phyloP scores from a whole-genome alignment of 2,113 vertebrate genomes.

The Corythaixoides concolor region DNA sequence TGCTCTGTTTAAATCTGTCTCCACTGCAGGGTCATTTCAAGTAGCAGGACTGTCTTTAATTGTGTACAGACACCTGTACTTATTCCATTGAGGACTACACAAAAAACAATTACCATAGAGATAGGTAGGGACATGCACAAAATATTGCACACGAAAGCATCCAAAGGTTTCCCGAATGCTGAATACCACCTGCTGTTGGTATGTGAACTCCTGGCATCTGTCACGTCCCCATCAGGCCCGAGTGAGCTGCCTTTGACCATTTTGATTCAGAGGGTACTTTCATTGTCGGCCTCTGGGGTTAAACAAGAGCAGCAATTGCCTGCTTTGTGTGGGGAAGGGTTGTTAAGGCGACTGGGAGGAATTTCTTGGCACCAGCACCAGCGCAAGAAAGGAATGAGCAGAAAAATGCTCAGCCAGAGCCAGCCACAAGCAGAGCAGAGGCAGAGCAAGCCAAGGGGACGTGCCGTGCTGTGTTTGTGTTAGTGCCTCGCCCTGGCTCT shows the following conservation, averaged over 20 bases:
- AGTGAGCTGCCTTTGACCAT: background rate
- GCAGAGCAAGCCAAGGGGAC: background rate
- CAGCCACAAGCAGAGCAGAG: background rate
- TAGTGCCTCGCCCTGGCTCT: background rate
- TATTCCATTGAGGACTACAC: background rate
- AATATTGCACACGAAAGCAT: background rate
- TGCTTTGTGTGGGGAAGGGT: background rate
- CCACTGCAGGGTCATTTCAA: background rate
- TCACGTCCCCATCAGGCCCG: background rate
- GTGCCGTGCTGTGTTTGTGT: background rate
- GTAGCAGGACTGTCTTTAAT: background rate
- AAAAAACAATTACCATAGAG: background rate
- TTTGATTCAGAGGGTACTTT: background rate
- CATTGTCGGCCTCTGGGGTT: background rate
- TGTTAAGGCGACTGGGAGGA: conserved; percentile 1
- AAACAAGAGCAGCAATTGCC: background rate
- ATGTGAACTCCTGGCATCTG: background rate
- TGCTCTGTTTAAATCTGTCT: background rate
- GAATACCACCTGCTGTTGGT: background rate
- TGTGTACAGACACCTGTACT: background rate
- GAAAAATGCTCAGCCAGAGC: background rate
- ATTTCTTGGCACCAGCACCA: conserved; percentile 26
- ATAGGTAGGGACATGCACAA: background rate
- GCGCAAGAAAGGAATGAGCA: background rate
- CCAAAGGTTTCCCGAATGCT: background rate